Evolutionary conservation across 1,140 invertebrate genomes (phyloP).

Genomic region (Alviniconcha marisindica): DNA sequence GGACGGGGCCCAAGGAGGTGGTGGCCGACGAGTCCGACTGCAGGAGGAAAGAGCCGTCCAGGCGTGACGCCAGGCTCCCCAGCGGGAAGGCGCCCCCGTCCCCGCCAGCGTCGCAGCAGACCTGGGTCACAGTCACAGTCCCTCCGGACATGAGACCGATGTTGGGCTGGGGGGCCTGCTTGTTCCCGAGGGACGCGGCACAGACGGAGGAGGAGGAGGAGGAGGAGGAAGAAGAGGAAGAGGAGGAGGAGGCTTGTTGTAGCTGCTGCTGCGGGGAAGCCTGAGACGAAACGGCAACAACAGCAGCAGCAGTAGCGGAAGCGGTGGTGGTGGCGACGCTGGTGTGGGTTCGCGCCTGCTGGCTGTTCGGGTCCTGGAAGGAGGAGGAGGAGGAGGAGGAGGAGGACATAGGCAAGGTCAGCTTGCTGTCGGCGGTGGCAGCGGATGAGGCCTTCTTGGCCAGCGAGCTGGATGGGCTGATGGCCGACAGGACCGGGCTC

Average conservation of each 20-base stretch:
- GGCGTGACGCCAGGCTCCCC: too few relatives aligned
- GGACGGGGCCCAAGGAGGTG: background rate
- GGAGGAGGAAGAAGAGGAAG: too few relatives aligned
- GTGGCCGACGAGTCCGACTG: background rate
- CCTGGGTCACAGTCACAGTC: too few relatives aligned
- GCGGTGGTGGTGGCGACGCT: background rate
- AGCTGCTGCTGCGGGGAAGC: too few relatives aligned
- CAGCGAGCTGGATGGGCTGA: background rate
- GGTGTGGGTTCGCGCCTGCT: background rate
- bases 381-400: background rate
- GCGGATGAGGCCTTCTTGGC: background rate
- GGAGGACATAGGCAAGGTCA: background rate
- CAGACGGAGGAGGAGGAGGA: too few relatives aligned
- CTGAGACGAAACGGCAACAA: background rate
- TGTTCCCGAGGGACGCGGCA: too few relatives aligned
- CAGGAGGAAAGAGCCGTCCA: background rate
- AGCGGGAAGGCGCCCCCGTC: too few relatives aligned
- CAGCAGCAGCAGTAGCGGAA: background rate
- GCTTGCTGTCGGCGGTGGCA: background rate
- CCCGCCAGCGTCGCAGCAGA: background rate
- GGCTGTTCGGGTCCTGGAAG: too few relatives aligned
- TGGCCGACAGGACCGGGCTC: conserved; percentile 29
- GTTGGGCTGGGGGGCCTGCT: too few relatives aligned
- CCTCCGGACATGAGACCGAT: too few relatives aligned
- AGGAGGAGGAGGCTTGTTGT: too few relatives aligned